A percentile compares a stretch with the other conserved stretches of the same genome.
Evolutionary conservation across 2,113 vertebrate species (phyloP).

Genomic region (Phyllostomus discolor): DNA sequence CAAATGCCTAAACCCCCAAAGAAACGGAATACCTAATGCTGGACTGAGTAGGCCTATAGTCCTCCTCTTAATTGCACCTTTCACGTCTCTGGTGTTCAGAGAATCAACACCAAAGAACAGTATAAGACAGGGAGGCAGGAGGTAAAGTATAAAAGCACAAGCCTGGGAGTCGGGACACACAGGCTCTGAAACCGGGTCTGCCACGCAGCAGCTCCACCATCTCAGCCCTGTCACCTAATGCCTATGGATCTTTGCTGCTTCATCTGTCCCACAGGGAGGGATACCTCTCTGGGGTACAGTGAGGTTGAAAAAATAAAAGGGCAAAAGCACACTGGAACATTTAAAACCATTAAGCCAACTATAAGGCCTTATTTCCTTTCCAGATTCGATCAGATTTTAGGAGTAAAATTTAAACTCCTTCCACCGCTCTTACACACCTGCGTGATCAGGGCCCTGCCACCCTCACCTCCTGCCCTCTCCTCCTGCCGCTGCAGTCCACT

Average conservation of each 20-base stretch:
- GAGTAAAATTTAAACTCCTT: not conserved
- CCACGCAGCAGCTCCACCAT: not conserved
- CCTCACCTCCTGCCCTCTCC: not conserved
- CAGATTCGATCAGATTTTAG: not conserved
- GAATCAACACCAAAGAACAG: not conserved
- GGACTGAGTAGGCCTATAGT: conserved; percentile 10
- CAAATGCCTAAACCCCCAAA: conserved; percentile 53
- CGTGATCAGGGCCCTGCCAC: not conserved
- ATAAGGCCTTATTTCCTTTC: not conserved
- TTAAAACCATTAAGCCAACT: not conserved
- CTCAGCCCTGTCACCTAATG: not conserved
- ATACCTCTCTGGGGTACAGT: not conserved
- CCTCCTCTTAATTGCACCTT: conserved; percentile 52
- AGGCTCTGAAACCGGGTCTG: not conserved
- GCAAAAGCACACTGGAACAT: not conserved
- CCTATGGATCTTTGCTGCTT: not conserved
- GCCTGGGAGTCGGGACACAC: not conserved
- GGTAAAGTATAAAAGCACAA: not conserved
- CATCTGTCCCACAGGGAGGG: not conserved
- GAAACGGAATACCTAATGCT: conserved; percentile 52
- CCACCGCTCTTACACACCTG: not conserved
- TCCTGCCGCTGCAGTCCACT: not conserved
- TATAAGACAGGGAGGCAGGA: not conserved
- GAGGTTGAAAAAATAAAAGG: not conserved
- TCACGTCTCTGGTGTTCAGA: conserved; percentile 23